Conservation (phyloP, 2,888 invertebrate species). For the Spisula solida region DNA sequence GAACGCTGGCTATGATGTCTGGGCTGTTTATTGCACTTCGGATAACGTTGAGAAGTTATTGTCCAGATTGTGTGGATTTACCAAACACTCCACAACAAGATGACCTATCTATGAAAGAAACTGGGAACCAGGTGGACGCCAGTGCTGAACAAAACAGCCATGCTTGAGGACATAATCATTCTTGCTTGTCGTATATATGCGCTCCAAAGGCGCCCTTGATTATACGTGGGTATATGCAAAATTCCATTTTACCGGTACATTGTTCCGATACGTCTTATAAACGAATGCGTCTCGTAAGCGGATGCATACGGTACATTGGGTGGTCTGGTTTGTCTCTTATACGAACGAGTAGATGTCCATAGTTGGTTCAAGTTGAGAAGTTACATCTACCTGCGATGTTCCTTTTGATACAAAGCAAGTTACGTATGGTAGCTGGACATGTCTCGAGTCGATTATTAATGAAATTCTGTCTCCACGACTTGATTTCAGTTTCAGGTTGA, state of each 20-base stretch:
- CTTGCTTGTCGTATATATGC: neutral
- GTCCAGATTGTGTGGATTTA: constrained; percentile 46
- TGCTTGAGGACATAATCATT: neutral
- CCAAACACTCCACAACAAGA: constrained; percentile 7
- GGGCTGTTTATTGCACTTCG: constrained; percentile 30
- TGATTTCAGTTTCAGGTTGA: too few species aligned
- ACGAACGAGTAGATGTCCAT: neutral
- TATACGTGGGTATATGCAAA: too few species aligned
- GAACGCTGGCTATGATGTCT: constrained; percentile 33
- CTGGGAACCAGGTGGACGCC: constrained; percentile 37
- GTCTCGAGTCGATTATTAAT: too few species aligned
- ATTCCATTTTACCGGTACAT: too few species aligned
- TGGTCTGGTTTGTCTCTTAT: neutral
- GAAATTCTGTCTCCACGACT: too few species aligned
- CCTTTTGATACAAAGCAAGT: neutral
- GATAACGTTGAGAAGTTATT: constrained; percentile 39
- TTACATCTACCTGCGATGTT: neutral
- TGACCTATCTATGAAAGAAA: constrained; percentile 41
- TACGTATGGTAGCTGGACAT: too few species aligned
- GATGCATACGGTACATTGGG: too few species aligned
- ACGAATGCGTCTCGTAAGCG: neutral
- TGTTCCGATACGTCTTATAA: neutral
- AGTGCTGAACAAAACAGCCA: constrained; percentile 24
- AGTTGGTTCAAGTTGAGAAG: neutral
- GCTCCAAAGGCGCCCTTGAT: neutral